phyloP scores from a whole-genome alignment of 2,113 vertebrate genomes.

The Noturus placidus region DNA sequence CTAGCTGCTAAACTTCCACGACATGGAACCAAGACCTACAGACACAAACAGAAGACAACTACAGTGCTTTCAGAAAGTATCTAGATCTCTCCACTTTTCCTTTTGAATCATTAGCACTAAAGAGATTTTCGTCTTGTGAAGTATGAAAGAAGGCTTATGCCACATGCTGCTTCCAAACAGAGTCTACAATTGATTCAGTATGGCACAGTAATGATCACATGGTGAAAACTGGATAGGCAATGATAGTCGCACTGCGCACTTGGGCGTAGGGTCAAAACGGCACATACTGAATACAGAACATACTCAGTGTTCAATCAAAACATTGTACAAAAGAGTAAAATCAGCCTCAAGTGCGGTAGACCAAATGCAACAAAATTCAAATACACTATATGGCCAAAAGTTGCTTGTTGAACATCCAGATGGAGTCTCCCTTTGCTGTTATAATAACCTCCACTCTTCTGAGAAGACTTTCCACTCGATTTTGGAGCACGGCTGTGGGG shows the following conservation, averaged over 20 bases:
- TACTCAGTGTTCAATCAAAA: not conserved
- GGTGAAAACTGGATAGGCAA: slow-evolving; percentile 1
- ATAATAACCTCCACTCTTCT: not conserved
- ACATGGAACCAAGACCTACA: slow-evolving; percentile 88
- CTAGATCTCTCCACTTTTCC: not conserved
- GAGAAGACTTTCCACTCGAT: not conserved
- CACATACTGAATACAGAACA: not conserved
- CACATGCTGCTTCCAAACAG: not conserved
- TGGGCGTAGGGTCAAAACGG: not conserved
- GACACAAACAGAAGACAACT: not conserved
- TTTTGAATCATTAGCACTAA: not conserved
- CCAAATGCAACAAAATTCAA: not conserved
- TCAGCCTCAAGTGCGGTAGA: not conserved
- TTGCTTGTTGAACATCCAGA: not conserved
- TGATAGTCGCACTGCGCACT: not conserved
- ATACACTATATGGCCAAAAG: not conserved
- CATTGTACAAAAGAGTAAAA: too few relatives aligned
- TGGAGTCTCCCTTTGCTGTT: not conserved
- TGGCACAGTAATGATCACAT: slow-evolving; percentile 23
- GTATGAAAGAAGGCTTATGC: not conserved
- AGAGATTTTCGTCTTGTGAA: slow-evolving; percentile 10
- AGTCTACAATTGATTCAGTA: slow-evolving; percentile 19
- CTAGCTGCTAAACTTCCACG: slow-evolving; percentile 78
- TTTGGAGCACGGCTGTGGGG: not conserved
- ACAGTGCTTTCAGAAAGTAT: not conserved